Percentiles rank a stretch among this genome's conserved stretches.
These are phyloP conservation scores for Paracanthobrama guichenoti DNA, from an alignment of 2,113 vertebrate species.

Conservation along the genomic window DNA sequence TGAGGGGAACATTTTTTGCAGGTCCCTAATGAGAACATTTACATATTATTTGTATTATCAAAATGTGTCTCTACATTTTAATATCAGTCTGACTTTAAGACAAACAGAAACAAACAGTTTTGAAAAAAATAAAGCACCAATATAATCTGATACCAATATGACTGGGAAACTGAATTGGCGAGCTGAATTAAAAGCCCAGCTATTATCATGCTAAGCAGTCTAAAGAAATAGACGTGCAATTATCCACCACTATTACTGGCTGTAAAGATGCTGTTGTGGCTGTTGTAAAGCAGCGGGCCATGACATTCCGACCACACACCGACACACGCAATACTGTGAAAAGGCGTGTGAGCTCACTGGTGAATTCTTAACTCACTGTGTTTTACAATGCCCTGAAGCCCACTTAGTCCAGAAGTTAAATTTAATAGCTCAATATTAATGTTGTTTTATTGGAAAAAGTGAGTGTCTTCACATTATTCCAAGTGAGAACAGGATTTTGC, in stretches of 20 bases:
- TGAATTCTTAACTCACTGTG: conserved; percentile 19
- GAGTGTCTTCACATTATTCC: background rate
- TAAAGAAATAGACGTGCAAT: conserved; percentile 59
- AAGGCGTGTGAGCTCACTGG: conserved; percentile 2
- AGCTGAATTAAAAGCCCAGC: conserved; percentile 41
- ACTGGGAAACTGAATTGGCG: background rate
- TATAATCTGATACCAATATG: background rate
- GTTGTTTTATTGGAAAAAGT: background rate
- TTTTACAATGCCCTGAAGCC: conserved; percentile 28
- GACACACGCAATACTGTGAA: conserved; percentile 40
- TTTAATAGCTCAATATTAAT: conserved; percentile 25
- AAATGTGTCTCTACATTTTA: background rate
- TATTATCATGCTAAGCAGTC: conserved; percentile 59
- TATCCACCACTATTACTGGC: conserved; percentile 55
- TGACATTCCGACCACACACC: conserved; percentile 45
- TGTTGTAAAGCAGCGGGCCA: conserved; percentile 56
- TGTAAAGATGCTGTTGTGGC: conserved; percentile 55
- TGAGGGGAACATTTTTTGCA: background rate
- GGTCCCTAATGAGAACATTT: background rate
- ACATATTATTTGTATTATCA: background rate
- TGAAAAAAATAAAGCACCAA: background rate
- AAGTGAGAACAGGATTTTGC: background rate
- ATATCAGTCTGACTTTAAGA: background rate
- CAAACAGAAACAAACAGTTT: background rate
- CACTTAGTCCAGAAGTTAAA: conserved; percentile 28